Percentiles rank a stretch among this genome's conserved stretches.
phyloP scores from a whole-genome alignment of 2,113 vertebrate species.

The Phoenicopterus ruber region DNA sequence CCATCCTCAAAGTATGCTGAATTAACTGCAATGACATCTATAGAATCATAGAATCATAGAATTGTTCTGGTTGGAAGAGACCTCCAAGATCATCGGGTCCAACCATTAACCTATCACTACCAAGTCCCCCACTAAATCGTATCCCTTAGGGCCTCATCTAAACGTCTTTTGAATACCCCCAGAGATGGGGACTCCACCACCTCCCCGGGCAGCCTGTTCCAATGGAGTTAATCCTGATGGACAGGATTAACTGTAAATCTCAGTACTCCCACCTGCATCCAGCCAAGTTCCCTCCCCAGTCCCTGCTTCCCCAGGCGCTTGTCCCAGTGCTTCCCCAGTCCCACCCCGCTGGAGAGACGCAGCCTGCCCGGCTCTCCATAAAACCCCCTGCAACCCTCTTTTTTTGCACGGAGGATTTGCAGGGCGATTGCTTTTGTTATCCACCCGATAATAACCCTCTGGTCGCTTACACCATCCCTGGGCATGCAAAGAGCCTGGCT shows the following conservation, averaged over 20 bases:
- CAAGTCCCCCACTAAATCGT: too few relatives aligned
- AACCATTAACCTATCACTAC: too few relatives aligned
- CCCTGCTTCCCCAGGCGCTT: background rate
- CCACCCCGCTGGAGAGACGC: background rate
- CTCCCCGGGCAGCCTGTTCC: too few relatives aligned
- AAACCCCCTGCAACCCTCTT: rapidly evolving
- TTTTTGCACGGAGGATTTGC: background rate
- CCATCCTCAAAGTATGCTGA: background rate
- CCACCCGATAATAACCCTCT: background rate
- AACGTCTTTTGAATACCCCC: too few relatives aligned
- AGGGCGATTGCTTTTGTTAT: background rate
- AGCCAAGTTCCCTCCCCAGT: background rate
- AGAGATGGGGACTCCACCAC: too few relatives aligned
- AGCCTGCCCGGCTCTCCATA: background rate
- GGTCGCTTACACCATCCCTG: background rate
- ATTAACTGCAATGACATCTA: background rate
- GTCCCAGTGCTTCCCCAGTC: background rate
- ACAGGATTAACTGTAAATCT: background rate
- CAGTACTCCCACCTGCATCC: background rate
- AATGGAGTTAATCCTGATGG: background rate
- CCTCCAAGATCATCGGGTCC: too few relatives aligned
- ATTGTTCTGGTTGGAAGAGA: too few relatives aligned
- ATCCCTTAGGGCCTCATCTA: too few relatives aligned
- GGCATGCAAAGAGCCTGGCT: background rate
- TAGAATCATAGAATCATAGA: too few relatives aligned